Percentiles rank a stretch among this genome's conserved stretches.
Conservation (phyloP, 2,113 vertebrate species). For the Cygnus buccinator region DNA sequence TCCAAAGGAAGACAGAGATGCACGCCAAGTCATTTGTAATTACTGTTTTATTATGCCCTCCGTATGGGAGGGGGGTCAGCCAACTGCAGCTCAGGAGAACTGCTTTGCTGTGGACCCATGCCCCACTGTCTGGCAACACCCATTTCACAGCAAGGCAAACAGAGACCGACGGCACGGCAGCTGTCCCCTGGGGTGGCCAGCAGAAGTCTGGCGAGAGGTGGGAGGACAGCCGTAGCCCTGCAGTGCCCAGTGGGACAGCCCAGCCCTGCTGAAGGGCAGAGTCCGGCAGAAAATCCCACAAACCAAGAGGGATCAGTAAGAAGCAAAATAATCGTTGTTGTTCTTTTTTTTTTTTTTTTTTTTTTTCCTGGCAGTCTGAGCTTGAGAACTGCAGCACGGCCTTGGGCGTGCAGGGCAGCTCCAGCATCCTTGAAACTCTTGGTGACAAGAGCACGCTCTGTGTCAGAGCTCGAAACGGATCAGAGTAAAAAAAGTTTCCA, state of each 20-base stretch:
- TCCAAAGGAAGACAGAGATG: not conserved
- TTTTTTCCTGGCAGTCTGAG: not conserved
- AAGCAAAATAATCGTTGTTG: not conserved
- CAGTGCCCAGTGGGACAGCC: not conserved
- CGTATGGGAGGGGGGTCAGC: rapidly evolving
- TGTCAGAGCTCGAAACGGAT: rapidly evolving
- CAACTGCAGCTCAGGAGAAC: not conserved
- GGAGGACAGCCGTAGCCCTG: not conserved
- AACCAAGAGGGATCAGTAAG: not conserved
- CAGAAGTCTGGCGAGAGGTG: not conserved
- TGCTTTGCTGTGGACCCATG: not conserved
- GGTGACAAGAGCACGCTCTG: not conserved
- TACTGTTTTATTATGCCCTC: not conserved
- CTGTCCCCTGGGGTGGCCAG: not conserved
- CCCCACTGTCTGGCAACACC: not conserved
- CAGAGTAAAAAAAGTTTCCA: not conserved
- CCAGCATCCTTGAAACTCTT: not conserved
- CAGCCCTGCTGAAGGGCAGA: not conserved
- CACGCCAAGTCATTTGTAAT: not conserved
- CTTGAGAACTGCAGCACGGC: rapidly evolving
- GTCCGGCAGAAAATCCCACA: not conserved
- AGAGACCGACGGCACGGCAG: not conserved
- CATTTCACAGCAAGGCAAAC: not conserved
- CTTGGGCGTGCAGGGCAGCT: not conserved
- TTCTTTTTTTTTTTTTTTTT: no score